phyloP scores from a whole-genome alignment of 2,888 invertebrate species.

The Zhuqinia jingwanae region DNA sequence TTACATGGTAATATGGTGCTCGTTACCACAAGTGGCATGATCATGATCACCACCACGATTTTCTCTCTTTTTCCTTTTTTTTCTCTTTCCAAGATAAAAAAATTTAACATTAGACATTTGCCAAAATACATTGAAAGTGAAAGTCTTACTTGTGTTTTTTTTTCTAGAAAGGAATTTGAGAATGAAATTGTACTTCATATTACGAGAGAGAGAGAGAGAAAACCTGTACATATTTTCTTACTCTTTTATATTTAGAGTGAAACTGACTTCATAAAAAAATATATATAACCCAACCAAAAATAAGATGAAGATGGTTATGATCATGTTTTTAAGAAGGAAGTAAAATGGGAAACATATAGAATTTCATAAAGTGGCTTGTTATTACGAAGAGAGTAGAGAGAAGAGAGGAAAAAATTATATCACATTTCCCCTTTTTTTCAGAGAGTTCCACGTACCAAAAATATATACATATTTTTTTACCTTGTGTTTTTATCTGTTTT shows the following conservation, averaged over 20 bases:
- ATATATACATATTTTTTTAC: too few relatives aligned
- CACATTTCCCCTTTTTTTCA: constrained; percentile 47
- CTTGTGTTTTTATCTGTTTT: not conserved
- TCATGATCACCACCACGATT: constrained; percentile 43
- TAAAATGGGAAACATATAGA: constrained; percentile 61
- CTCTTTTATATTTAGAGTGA: too few relatives aligned
- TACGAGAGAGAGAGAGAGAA: too few relatives aligned
- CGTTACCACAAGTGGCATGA: constrained; percentile 71
- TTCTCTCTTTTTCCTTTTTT: constrained; percentile 12
- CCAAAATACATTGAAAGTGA: constrained; percentile 54
- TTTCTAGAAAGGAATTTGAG: constrained; percentile 19
- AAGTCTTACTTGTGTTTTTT: constrained; percentile 4
- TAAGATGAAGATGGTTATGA: too few relatives aligned
- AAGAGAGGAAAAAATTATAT: constrained; percentile 42
- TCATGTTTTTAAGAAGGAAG: too few relatives aligned
- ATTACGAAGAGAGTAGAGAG: too few relatives aligned
- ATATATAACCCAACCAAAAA: too few relatives aligned
- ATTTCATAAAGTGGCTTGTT: constrained; percentile 71
- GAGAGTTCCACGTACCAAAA: too few relatives aligned
- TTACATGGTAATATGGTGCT: constrained; percentile 40
- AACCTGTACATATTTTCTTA: too few relatives aligned
- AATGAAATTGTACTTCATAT: constrained; percentile 38
- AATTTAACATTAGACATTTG: constrained; percentile 64
- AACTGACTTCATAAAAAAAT: too few relatives aligned
- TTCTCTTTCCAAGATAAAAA: constrained; percentile 20